Base-by-base conservation (phyloP, 2,113 vertebrate genomes). In the Felis chaus region DNA sequence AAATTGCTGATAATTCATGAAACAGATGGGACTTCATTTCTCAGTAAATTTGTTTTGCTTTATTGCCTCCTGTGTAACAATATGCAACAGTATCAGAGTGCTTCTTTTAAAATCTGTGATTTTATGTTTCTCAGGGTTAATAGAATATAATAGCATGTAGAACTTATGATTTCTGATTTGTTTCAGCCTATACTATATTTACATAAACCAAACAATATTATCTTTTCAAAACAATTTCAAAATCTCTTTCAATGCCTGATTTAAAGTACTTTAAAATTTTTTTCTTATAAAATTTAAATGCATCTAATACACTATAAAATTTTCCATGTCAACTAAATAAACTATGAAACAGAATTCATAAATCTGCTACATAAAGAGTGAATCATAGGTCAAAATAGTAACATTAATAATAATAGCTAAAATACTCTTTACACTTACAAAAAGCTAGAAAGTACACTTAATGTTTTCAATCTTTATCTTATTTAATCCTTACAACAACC, bases 251-350 rank as follows among this genome's bases (percentile, higher is more conserved):
- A 19, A 39, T 78, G 41, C 14, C 91, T 76, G 87, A 93, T 82
- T 79, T 68, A 94, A 88, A 88, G 39, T 48, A 71, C 33, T 78
- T 94, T 23, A 53, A 63, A 90, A 7, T 48, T 48, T 53, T 68
- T 94, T 84, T 33, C 76, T 97, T 86, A 78, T 89, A 63, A 96
- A 95, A 93, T 86, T 83, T 94, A 95, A 95, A 33, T 29, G n/a
- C 11, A 95, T 82, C 61, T 83, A 87, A 84, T 61, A 88, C 0
- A 89, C 33, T 66, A 9, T 84, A 66, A 92, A 92, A 80, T 84
- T 7, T 13, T 85, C 9, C 45, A 78, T 69, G 55, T 81, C 68
- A 82, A 16, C 27, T 88, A 81, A 5, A 81, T 66, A 94, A 45
- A 39, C 39, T 71, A 78, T 50, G 39, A 84, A 90, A 85, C 7